A percentile compares a stretch with the other conserved stretches of the same genome.
These are phyloP conservation scores for Mus caroli DNA, from an alignment of 2,797 vertebrate genomes.

Conservation along the genomic window DNA sequence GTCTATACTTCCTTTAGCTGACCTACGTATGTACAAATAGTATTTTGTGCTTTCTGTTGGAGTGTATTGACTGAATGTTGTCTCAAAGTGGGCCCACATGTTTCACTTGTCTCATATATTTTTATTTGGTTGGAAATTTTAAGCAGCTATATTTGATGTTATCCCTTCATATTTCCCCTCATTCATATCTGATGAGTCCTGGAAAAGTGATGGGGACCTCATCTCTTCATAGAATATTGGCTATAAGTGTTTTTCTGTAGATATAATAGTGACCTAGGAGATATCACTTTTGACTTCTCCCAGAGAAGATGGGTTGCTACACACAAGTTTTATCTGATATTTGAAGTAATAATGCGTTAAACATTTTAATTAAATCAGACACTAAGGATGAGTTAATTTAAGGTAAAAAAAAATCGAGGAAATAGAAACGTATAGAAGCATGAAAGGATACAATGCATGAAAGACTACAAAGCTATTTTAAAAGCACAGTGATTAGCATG, in stretches of 20 bases:
- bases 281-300: neutral
- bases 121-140: conserved; percentile 59
- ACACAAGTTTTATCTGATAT: neutral
- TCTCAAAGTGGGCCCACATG: neutral
- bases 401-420: neutral
- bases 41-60: neutral
- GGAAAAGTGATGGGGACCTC: neutral
- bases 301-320: neutral
- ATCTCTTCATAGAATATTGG: neutral
- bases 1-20: neutral
- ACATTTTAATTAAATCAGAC: neutral
- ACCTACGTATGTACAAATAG: neutral
- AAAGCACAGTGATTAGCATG: neutral
- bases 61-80: conserved; percentile 9
- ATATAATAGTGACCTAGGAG: neutral
- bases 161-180: neutral
- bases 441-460: neutral
- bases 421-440: neutral
- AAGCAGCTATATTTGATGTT: conserved; percentile 28
- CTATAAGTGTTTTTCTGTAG: neutral
- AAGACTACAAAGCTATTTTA: neutral
- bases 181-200: neutral
- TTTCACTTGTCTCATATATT: neutral
- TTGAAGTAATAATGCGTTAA: neutral
- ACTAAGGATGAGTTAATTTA: neutral